Evolutionary conservation across 2,113 vertebrate species (phyloP).

Genomic region (Pseudorectes ferrugineus): DNA sequence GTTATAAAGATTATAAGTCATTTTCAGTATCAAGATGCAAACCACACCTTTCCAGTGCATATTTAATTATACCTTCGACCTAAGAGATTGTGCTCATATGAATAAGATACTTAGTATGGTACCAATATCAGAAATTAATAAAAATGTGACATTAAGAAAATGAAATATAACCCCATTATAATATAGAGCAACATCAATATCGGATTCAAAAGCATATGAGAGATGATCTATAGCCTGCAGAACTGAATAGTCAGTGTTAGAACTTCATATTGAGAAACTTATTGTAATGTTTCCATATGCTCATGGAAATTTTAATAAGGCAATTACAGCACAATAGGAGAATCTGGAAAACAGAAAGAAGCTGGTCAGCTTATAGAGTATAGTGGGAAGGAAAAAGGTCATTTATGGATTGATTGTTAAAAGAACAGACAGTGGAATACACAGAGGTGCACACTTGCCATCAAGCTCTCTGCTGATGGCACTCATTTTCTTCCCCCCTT

Average conservation of each 20-base stretch:
- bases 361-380: not conserved
- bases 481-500: not conserved
- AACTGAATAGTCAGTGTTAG: not conserved
- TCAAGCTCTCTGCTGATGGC: not conserved
- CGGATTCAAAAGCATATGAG: conserved; percentile 25
- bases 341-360: not conserved
- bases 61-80: conserved; percentile 45
- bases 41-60: conserved; percentile 3
- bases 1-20: not conserved
- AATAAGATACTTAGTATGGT: conserved; percentile 42
- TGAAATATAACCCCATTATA: conserved; percentile 18
- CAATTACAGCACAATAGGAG: not conserved
- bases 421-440: not conserved
- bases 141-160: conserved; percentile 63
- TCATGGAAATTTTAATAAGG: not conserved
- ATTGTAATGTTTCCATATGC: not conserved
- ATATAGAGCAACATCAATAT: conserved; percentile 44
- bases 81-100: not conserved
- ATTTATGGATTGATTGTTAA: not conserved
- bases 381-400: not conserved
- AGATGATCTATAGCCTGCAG: not conserved
- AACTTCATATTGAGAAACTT: not conserved
- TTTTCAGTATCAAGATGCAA: conserved; percentile 35
- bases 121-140: conserved; percentile 52
- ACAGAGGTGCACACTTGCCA: not conserved